Evolutionary conservation across 1,140 invertebrate genomes (phyloP).

Genomic region (Aphidius ervi): DNA sequence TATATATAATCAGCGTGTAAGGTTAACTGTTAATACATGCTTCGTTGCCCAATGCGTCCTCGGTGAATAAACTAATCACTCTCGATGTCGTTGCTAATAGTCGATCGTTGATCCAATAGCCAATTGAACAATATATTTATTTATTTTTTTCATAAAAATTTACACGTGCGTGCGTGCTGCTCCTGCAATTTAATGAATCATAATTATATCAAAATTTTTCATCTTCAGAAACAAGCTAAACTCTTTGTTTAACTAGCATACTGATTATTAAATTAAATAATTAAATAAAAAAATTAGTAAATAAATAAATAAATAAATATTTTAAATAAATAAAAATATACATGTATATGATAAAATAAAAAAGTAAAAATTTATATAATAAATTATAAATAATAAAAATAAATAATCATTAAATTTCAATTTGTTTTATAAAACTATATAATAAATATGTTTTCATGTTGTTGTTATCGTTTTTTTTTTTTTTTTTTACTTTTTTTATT

Average conservation of each 20-base stretch:
- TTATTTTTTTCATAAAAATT: background rate
- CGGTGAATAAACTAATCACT: slow-evolving; percentile 25
- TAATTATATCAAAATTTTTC: slow-evolving; percentile 1
- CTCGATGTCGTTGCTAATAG: slow-evolving; percentile 25
- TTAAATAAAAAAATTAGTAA: too few species aligned
- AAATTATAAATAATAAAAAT: too few species aligned
- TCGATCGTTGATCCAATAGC: slow-evolving; percentile 14
- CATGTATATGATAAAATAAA: too few species aligned
- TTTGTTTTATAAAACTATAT: too few species aligned
- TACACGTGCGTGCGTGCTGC: slow-evolving; percentile 3
- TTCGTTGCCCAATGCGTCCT: slow-evolving; percentile 25
- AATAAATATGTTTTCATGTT: too few species aligned
- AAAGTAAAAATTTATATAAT: too few species aligned
- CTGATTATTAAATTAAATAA: too few species aligned
- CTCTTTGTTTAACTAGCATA: background rate
- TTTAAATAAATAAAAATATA: too few species aligned
- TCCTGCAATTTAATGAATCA: slow-evolving; percentile 12
- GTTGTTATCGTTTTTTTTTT: too few species aligned
- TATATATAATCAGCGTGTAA: slow-evolving; percentile 19
- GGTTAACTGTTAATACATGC: slow-evolving; percentile 23
- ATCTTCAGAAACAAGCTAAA: background rate
- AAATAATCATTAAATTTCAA: too few species aligned
- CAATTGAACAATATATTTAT: slow-evolving; percentile 6
- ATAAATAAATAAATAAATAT: too few species aligned
- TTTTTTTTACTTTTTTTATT: background rate